Base-by-base conservation (phyloP, 35 echinoderm and acorn worm species). In the Ophioderma brevispina region DNA sequence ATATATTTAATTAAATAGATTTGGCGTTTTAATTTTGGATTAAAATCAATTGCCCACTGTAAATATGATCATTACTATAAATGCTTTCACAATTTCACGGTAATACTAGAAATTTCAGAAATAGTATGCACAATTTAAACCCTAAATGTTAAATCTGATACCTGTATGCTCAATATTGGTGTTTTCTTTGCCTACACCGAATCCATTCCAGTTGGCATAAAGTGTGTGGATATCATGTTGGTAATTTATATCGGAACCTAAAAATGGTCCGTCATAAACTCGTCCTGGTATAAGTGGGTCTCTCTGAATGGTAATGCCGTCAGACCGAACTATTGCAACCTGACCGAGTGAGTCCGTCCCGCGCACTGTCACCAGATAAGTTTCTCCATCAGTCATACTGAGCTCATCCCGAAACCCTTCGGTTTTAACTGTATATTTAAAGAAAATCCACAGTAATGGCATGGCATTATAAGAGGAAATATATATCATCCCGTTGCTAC, bases 231-330 rank as follows among this genome's bases (percentile, higher is more conserved):
- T 81, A 19, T 50, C 52, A 32, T 81, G 40, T 41, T 90, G 89
- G 36, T 90, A 82, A 31, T 52, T 84, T n/a, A 90, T 23, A 75
- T 90, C 89, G 43, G 81, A 83, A 14, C 89, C 89, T 15, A 76
- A 25, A 13, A 83, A 50, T 33, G 6, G 42, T 28, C 89, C 89
- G 81, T 90, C 89, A 36, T 81, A 76, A 36, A 90, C 89, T 4
- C 70, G 89, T 1, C 89, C 89, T 75, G 89, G 89, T 42, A 90
- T 81, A 32, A 90, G 31, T 35, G 89, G 89, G 1, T 90, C 79
- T 76, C 28, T 36, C 31, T 76, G 31, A 0, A 90, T 23, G 4
- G 89, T 83, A 37, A 90, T 82, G 28, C 89, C 80, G 70, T 90
- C 89, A 40, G 89, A 82, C 28, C 89, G 80, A 36, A 84, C 14